phyloP scores from a whole-genome alignment of 1,140 invertebrate species.

The Drosophila repletoides region DNA sequence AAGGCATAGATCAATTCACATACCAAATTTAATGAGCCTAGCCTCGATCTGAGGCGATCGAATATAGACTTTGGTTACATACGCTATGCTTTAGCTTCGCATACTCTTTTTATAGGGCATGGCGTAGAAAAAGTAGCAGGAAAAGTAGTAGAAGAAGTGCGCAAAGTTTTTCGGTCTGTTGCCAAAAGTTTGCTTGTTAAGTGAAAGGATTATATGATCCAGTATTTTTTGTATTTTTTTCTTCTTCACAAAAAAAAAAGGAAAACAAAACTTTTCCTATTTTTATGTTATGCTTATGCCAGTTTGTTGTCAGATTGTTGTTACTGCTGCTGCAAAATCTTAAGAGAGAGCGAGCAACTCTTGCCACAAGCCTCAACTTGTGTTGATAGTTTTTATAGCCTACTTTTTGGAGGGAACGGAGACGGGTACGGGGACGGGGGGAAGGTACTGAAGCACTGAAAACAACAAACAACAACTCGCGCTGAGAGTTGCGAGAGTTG shows the following conservation, averaged over 20 bases:
- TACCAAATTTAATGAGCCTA: too few species aligned
- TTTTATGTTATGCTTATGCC: conserved; percentile 71
- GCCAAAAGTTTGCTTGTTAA: conserved; percentile 80
- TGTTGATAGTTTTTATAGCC: conserved; percentile 80
- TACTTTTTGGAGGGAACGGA: conserved; percentile 56
- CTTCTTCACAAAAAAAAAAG: conserved; percentile 60
- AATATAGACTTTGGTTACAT: too few species aligned
- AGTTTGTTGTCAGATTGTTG: conserved; percentile 52
- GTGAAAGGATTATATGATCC: conserved; percentile 81
- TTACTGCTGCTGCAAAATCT: conserved; percentile 50
- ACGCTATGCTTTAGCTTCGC: too few species aligned
- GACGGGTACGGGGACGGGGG: too few species aligned
- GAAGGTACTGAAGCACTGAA: conserved; percentile 7
- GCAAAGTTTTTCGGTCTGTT: conserved; percentile 66
- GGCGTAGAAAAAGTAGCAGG: neutral
- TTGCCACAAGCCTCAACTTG: conserved; percentile 63
- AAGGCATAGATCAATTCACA: too few species aligned
- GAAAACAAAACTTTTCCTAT: conserved; percentile 68
- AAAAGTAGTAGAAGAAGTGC: conserved; percentile 33
- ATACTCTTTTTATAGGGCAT: too few species aligned
- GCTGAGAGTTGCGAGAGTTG: conserved; percentile 4
- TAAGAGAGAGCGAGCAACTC: conserved; percentile 32
- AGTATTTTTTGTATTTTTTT: conserved; percentile 35
- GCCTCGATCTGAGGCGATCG: too few species aligned
- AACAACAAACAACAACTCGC: conserved; percentile 13